Percentiles rank a stretch among this genome's conserved stretches.
Conservation (phyloP, 2,113 vertebrate genomes). For the Syngnathus typhle region DNA sequence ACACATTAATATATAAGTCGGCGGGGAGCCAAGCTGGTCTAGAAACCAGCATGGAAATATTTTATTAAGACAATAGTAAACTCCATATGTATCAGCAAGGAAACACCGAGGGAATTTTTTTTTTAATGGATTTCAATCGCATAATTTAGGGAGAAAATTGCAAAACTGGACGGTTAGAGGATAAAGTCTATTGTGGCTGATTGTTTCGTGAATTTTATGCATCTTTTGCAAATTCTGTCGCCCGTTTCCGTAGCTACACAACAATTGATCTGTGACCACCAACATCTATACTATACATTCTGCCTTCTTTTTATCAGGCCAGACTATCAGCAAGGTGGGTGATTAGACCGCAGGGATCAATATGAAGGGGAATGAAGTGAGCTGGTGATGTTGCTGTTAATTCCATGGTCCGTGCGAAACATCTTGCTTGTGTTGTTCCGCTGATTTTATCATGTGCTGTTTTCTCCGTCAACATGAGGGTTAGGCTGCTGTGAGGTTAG, state of each 20-base stretch:
- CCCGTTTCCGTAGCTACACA: constrained; percentile 15
- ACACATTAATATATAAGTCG: constrained; percentile 58
- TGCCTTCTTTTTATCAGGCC: constrained; percentile 44
- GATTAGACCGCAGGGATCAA: constrained; percentile 61
- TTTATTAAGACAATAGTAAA: constrained; percentile 34
- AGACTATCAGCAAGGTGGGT: constrained; percentile 62
- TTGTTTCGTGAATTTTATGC: constrained; percentile 25
- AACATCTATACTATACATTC: constrained; percentile 48
- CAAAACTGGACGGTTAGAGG: constrained; percentile 16
- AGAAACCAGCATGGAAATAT: constrained; percentile 16
- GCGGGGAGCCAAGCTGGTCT: constrained; percentile 33
- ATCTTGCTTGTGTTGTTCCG: constrained; percentile 34
- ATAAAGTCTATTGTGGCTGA: constrained; percentile 27
- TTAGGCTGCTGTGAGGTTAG: no score
- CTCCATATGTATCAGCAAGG: neutral
- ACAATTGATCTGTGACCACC: constrained; percentile 29
- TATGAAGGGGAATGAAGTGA: constrained; percentile 50
- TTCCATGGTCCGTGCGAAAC: constrained; percentile 36
- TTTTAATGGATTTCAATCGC: constrained; percentile 44
- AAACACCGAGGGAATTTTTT: constrained; percentile 10
- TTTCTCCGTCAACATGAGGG: constrained; percentile 36
- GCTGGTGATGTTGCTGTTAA: constrained; percentile 22
- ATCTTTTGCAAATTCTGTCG: neutral
- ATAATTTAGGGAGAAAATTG: constrained; percentile 38
- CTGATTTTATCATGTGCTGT: constrained; percentile 51